Conservation (phyloP, 2,888 invertebrate genomes). For the Eueremaeus valkanovi region DNA sequence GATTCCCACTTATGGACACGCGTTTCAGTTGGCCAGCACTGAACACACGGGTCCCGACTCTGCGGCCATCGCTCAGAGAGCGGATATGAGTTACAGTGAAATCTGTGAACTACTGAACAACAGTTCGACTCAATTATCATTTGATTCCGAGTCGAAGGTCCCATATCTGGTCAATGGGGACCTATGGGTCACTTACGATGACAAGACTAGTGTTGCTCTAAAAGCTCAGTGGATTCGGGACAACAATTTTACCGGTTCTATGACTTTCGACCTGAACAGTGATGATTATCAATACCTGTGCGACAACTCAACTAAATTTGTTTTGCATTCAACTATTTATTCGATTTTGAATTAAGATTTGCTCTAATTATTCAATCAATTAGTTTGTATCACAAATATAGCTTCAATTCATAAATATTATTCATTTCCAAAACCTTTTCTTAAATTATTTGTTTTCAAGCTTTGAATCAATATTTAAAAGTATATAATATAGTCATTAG, state of each 20-base stretch:
- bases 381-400: too few species aligned
- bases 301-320: slow-evolving; percentile 14
- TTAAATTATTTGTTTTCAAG: too few species aligned
- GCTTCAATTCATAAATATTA: too few species aligned
- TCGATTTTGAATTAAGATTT: slow-evolving; percentile 25
- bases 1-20: slow-evolving; percentile 81
- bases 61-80: slow-evolving; percentile 69
- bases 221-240: slow-evolving; percentile 52
- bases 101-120: slow-evolving; percentile 29
- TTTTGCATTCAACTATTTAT: slow-evolving; percentile 28
- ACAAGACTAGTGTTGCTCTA: slow-evolving; percentile 64
- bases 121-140: slow-evolving; percentile 52
- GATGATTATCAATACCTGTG: slow-evolving; percentile 61
- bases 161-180: slow-evolving; percentile 66
- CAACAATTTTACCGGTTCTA: slow-evolving; percentile 64
- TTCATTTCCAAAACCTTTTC: too few species aligned
- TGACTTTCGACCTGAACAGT: slow-evolving; percentile 75
- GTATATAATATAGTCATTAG: too few species aligned
- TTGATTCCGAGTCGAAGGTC: slow-evolving; percentile 66
- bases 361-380: too few species aligned
- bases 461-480: too few species aligned
- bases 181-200: slow-evolving; percentile 82
- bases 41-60: slow-evolving; percentile 56
- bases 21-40: slow-evolving; percentile 65
- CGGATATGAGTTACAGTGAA: slow-evolving; percentile 65